Evolutionary conservation across 92 coral and sea anemone genomes (phyloP), one percentile per base, ranked within the genome.

Genomic region (Epizoanthus stellaris): DNA sequence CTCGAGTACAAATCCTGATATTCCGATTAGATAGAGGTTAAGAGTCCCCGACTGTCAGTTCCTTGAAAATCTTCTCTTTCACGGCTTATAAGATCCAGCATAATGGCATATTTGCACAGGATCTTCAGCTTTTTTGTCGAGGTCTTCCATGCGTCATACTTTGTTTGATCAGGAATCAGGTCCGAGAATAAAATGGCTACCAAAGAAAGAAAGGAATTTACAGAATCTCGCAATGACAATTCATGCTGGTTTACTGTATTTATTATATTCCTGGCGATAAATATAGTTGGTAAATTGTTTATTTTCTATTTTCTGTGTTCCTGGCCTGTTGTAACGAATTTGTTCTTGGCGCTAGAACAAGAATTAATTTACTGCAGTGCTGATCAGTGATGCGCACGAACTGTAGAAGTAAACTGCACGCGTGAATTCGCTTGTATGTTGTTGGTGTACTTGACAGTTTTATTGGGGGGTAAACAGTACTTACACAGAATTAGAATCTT

Each of bases 151-250:
- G 83, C 83, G 83, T 63, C 83, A 64, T 40, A 79, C 72, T 12
- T 63, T 79, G 83, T 79, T 79, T 79, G 83, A 63, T 79, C 57
- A 62, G 43, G 83, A 63, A 42, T 79, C 58, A 43, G 60, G 56
- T 56, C 43, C 12, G 73, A 68, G 23, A 79, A 45, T 45, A 63
- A 79, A 64, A 79, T 79, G 83, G 83, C 83, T 30, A 45, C 83
- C 83, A 14, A 23, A 77, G 59, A 77, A 68, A 61, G 71, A 23
- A 79, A 42, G 83, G 83, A 79, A 79, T 79, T 79, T 43, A 63
- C 40, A 76, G 71, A 63, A 79, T 62, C 64, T 79, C 21, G 72
- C 39, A 62, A 56, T 15, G 42, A 23, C 67, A 42, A 43, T 42
- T 45, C 60, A 67, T 39, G 45, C 11, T 62, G 15, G 83, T 63